These are phyloP conservation scores for Melanostigma gelatinosum DNA, from an alignment of 2,113 vertebrate species.

Conservation along the genomic window DNA sequence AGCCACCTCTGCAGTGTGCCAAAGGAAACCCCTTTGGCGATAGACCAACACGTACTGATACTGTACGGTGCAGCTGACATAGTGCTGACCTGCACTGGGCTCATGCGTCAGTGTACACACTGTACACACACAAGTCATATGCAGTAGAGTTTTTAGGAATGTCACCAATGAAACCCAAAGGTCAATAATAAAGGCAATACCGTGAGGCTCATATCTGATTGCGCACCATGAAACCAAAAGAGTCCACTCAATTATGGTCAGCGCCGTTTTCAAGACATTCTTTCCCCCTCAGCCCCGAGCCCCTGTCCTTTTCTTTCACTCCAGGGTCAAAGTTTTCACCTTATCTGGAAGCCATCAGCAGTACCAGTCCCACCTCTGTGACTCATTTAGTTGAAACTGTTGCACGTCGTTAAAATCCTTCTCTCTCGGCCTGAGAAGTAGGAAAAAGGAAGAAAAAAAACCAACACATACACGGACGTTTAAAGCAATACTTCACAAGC, in stretches of 20 bases:
- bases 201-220: conserved; percentile 47
- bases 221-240: conserved; percentile 43
- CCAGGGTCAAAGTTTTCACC: conserved; percentile 79
- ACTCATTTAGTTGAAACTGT: conserved; percentile 75
- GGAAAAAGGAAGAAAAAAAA: conserved; percentile 7
- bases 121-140: conserved; percentile 11
- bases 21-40: conserved; percentile 53
- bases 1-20: conserved; percentile 47
- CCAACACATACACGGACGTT: conserved; percentile 32
- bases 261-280: conserved; percentile 54
- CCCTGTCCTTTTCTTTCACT: conserved; percentile 64
- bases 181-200: conserved; percentile 37
- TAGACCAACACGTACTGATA: conserved; percentile 34
- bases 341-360: conserved; percentile 83
- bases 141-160: conserved; percentile 19
- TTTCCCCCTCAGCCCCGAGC: conserved; percentile 33
- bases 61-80: conserved; percentile 15
- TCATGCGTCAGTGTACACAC: not conserved
- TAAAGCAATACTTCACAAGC: conserved; percentile 70
- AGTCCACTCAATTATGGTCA: conserved; percentile 52
- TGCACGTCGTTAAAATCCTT: conserved; percentile 70
- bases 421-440: conserved; percentile 37
- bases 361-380: conserved; percentile 77
- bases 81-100: conserved; percentile 24
- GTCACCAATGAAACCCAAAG: conserved; percentile 32